Percentiles rank a stretch among this genome's conserved stretches.
Evolutionary conservation across 1,140 invertebrate genomes (phyloP).

Genomic region (Polypedilum pembai): DNA sequence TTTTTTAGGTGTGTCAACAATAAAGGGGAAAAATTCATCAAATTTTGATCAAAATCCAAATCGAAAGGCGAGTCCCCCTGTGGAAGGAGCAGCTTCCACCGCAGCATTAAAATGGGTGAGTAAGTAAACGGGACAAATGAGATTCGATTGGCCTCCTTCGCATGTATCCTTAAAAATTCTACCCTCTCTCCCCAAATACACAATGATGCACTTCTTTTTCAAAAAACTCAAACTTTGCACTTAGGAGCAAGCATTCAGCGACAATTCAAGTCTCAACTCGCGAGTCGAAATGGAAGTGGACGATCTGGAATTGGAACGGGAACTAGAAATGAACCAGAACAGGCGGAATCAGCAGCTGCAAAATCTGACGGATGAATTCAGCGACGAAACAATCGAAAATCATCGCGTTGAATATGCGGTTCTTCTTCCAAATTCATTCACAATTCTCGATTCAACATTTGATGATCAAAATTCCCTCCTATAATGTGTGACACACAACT

Average conservation of each 20-base stretch:
- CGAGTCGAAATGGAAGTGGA: background rate
- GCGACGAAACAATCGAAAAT: background rate
- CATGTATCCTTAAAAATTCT: slow-evolving; percentile 14
- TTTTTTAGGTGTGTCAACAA: background rate
- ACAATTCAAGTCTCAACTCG: slow-evolving; percentile 30
- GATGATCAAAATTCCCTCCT: slow-evolving; percentile 7
- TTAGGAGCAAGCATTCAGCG: slow-evolving; percentile 32
- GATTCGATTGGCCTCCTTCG: background rate
- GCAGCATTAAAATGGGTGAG: slow-evolving; percentile 21
- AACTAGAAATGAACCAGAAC: background rate
- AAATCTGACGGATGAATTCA: background rate
- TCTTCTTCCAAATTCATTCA: slow-evolving; percentile 25
- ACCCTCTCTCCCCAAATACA: background rate
- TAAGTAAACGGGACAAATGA: slow-evolving; percentile 7
- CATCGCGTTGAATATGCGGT: slow-evolving; percentile 28
- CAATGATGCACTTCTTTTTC: background rate
- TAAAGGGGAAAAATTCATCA: slow-evolving; percentile 8
- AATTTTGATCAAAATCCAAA: slow-evolving; percentile 3
- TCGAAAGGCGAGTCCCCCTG: background rate
- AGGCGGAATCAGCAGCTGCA: background rate
- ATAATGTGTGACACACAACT: background rate
- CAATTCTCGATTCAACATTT: slow-evolving; percentile 29
- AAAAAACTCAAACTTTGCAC: slow-evolving; percentile 1
- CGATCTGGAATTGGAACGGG: background rate
- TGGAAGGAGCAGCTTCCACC: background rate